A percentile compares a stretch with the other conserved stretches of the same genome.
Evolutionary conservation across 2,888 invertebrate genomes (phyloP).

Genomic region (Leptinotarsa juncta): DNA sequence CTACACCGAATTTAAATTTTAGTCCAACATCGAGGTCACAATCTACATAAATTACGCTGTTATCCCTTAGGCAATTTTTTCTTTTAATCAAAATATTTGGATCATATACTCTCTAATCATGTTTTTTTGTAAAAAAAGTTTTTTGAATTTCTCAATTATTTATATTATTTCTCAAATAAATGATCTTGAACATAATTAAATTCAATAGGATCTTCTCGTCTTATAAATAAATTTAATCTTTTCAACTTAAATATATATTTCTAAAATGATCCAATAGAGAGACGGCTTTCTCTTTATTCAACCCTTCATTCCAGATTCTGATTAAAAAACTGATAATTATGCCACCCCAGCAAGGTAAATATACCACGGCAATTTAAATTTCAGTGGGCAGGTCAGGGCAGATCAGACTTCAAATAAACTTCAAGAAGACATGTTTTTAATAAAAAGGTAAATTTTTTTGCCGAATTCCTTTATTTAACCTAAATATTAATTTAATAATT

Average conservation of each 20-base stretch:
- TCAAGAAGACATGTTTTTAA: slow-evolving; percentile 78
- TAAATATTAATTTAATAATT: slow-evolving; percentile 55
- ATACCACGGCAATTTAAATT: slow-evolving; percentile 77
- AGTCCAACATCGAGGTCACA: slow-evolving; percentile 93
- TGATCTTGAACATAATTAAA: slow-evolving; percentile 66
- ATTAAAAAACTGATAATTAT: slow-evolving; percentile 85
- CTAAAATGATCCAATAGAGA: slow-evolving; percentile 69
- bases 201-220: slow-evolving; percentile 86
- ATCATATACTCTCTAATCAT: slow-evolving; percentile 68
- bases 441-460: slow-evolving; percentile 77
- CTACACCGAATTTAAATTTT: slow-evolving; percentile 76
- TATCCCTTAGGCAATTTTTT: slow-evolving; percentile 86
- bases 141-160: slow-evolving; percentile 69
- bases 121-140: slow-evolving; percentile 68
- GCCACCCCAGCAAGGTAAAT: slow-evolving; percentile 84
- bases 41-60: slow-evolving; percentile 84
- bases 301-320: slow-evolving; percentile 83
- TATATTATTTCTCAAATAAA: slow-evolving; percentile 58
- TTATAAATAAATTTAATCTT: slow-evolving; percentile 74
- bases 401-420: slow-evolving; percentile 72
- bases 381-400: slow-evolving; percentile 82
- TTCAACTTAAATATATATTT: slow-evolving; percentile 74
- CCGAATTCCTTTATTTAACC: slow-evolving; percentile 72
- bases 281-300: slow-evolving; percentile 74
- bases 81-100: slow-evolving; percentile 73